Conservation (phyloP, 2,888 invertebrate species). For the Drosophila mimetica region DNA sequence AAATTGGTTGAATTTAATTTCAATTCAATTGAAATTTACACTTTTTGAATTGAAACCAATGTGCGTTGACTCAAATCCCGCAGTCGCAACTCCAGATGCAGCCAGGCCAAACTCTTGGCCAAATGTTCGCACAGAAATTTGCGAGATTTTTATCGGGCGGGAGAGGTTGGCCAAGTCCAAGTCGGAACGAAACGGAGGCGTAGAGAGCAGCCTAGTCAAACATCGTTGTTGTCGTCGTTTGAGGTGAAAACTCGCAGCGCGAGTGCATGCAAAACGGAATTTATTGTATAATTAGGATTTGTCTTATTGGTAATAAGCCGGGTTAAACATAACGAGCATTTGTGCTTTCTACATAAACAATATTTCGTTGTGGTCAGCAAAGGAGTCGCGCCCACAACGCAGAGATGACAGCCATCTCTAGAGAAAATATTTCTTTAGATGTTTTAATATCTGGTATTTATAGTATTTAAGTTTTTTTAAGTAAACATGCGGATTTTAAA, state of each 20-base stretch:
- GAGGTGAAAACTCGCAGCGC: slow-evolving; percentile 69
- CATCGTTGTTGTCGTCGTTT: slow-evolving; percentile 51
- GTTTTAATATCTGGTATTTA: neutral
- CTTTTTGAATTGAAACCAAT: neutral
- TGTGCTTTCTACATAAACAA: slow-evolving; percentile 40
- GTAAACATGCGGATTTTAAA: too few species aligned
- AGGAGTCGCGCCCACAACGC: slow-evolving; percentile 1
- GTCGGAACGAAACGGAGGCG: slow-evolving; percentile 52
- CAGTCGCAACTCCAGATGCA: slow-evolving; percentile 42
- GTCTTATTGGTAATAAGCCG: slow-evolving; percentile 81
- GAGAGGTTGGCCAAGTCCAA: slow-evolving; percentile 30
- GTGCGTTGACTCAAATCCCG: slow-evolving; percentile 2
- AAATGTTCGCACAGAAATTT: slow-evolving; percentile 63
- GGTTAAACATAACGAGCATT: slow-evolving; percentile 60
- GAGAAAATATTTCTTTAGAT: neutral
- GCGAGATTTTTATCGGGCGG: slow-evolving; percentile 70
- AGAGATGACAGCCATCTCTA: neutral
- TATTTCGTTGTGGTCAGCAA: slow-evolving; percentile 20
- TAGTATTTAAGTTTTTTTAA: too few species aligned
- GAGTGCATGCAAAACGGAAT: slow-evolving; percentile 80
- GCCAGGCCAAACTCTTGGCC: slow-evolving; percentile 20
- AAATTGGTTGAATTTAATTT: too few species aligned
- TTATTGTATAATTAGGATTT: slow-evolving; percentile 83
- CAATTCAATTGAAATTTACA: too few species aligned
- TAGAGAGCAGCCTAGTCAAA: slow-evolving; percentile 61